These are phyloP conservation scores for Pseudomugil tenellus DNA, from an alignment of 2,797 vertebrate species.

Conservation along the genomic window DNA sequence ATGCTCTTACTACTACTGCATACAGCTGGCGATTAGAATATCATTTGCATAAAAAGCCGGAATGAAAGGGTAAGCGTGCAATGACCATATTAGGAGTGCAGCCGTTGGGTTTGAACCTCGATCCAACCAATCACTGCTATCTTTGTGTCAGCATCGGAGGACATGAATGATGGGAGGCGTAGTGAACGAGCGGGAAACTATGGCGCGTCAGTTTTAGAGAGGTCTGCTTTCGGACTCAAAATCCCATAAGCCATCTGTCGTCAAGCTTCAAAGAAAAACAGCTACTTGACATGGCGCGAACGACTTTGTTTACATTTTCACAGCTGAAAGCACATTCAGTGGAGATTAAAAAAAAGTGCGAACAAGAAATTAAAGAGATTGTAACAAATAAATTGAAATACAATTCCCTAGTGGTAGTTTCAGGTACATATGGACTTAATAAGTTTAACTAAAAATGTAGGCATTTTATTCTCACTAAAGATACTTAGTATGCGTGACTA, in stretches of 20 bases:
- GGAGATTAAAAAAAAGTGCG: not conserved
- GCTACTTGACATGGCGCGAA: constrained; percentile 77
- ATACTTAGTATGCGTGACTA: too few species aligned
- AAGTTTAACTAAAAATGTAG: too few species aligned
- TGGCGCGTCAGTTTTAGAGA: not conserved
- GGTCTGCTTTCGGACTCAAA: constrained; percentile 41
- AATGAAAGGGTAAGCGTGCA: constrained; percentile 64
- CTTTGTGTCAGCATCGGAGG: constrained; percentile 12
- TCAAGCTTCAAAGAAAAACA: constrained; percentile 54
- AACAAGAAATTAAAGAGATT: not conserved
- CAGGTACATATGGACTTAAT: too few species aligned
- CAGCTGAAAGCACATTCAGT: constrained; percentile 19
- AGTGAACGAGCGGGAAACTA: constrained; percentile 40
- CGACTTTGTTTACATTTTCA: constrained; percentile 78
- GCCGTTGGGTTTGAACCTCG: constrained; percentile 75
- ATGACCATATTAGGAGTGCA: constrained; percentile 80
- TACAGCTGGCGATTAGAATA: constrained; percentile 80
- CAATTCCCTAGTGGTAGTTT: not conserved
- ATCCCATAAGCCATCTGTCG: constrained; percentile 56
- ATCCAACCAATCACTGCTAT: constrained; percentile 69
- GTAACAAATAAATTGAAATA: not conserved
- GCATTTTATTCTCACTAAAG: too few species aligned
- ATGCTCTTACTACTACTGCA: constrained; percentile 83
- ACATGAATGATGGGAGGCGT: constrained; percentile 72
- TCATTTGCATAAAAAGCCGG: constrained; percentile 79